A percentile compares a stretch with the other conserved stretches of the same genome.
phyloP scores from a whole-genome alignment of 2,888 invertebrate species.

The Agonum fuliginosum region DNA sequence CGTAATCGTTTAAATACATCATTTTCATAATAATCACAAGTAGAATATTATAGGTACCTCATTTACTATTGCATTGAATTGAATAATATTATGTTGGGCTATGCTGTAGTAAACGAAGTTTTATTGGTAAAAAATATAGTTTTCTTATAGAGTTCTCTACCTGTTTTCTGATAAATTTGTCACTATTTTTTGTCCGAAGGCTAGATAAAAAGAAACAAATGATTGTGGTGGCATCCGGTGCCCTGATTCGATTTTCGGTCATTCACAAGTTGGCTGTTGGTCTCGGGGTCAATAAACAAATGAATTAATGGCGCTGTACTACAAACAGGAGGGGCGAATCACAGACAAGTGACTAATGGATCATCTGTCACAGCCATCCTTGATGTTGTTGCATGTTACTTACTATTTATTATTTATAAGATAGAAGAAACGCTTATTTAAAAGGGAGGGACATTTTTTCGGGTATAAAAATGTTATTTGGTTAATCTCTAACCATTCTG shows the following conservation, averaged over 20 bases:
- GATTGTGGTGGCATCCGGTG: slow-evolving; percentile 18
- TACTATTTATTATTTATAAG: too few species aligned
- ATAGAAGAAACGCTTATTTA: too few species aligned
- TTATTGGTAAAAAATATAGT: too few species aligned
- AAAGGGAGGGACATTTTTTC: too few species aligned
- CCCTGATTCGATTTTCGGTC: slow-evolving; percentile 32
- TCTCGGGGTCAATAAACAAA: slow-evolving; percentile 35
- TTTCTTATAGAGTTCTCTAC: too few species aligned
- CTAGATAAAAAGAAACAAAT: slow-evolving; percentile 27
- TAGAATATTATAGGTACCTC: too few species aligned
- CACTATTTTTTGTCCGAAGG: not conserved
- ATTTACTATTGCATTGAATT: not conserved
- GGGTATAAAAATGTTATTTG: too few species aligned
- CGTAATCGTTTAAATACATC: too few species aligned
- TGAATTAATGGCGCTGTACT: slow-evolving; percentile 23
- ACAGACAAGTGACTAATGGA: slow-evolving; percentile 12
- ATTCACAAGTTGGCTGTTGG: slow-evolving; percentile 12
- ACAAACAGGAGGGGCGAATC: slow-evolving; percentile 13
- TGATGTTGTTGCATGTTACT: too few species aligned
- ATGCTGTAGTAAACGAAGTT: too few species aligned
- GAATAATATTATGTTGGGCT: not conserved
- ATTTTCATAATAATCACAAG: too few species aligned
- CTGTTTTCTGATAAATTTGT: not conserved
- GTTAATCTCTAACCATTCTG: too few species aligned
- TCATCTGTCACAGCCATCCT: slow-evolving; percentile 15